Evolutionary conservation across 1,140 invertebrate genomes (phyloP), one percentile per base, ranked within the genome.

Genomic region (Neodiprion fabricii): DNA sequence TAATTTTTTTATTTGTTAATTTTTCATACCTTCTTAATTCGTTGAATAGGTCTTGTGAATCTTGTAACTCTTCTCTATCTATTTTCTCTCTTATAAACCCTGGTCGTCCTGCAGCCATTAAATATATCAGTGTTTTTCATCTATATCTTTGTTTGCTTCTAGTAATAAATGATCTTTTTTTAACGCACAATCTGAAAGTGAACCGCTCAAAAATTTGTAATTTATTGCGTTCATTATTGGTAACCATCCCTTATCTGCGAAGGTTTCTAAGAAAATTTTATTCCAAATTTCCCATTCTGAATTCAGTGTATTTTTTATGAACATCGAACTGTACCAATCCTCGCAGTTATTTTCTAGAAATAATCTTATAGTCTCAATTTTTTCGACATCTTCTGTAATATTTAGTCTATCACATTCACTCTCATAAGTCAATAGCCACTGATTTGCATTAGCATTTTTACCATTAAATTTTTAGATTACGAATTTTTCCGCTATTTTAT

Each of bases 241-340:
- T 70, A 48, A 70, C 69, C 69, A 70, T 70, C 69, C 69, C 49
- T 47, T 70, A 70, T 70, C 40, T 70, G 17, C 69, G 49, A 70
- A 70, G 14, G 69, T 70, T 23, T 47, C 21, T 9, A 23, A 40
- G 23, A 70, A 70, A 17, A 48, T 70, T 70, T 70, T 48, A 28
- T 47, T 70, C 69, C 69, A 70, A 12, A 70, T 17, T 17, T 17
- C 17, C 17, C 17, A 17, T 17, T 17, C 17, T 17, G 17, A 17
- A 17, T 17, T 17, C 17, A 17, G 17, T 17, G 17, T 17, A 17
- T 17, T 17, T 17, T 17, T 17, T 17, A 17, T 17, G 0, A 17
- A 17, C 17, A 17, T 17, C 17, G 17, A 17, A 17, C 17, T 17
- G 17, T 17, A 17, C 17, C 17, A 17, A 17, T 17, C 17, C 17